These are phyloP conservation scores for Athalia circularis DNA, from an alignment of 2,888 invertebrate genomes.

Conservation along the genomic window DNA sequence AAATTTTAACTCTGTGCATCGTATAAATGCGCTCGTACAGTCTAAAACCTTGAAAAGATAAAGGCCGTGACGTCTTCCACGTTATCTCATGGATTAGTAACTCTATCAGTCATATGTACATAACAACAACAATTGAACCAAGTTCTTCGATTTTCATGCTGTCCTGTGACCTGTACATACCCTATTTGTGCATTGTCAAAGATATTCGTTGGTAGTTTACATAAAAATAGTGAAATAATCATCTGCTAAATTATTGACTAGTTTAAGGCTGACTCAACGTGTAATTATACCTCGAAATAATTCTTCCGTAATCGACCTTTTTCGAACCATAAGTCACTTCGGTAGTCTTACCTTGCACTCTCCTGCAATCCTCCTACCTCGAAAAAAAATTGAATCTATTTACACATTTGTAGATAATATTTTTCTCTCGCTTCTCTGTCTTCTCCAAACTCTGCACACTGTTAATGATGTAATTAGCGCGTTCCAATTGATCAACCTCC, in stretches of 20 bases:
- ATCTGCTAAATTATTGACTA: constrained; percentile 1
- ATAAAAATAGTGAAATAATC: neutral
- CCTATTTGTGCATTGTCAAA: constrained; percentile 22
- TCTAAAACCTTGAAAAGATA: neutral
- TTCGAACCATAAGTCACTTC: too few species aligned
- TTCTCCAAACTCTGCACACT: too few species aligned
- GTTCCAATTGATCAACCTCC: neutral
- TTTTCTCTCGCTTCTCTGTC: too few species aligned
- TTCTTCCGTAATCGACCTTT: too few species aligned
- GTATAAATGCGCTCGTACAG: too few species aligned
- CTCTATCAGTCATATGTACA: neutral
- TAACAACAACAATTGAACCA: neutral
- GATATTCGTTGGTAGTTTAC: constrained; percentile 1
- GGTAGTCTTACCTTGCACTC: too few species aligned
- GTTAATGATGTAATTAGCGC: constrained; percentile 3
- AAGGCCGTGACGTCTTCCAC: neutral
- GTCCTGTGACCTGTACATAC: constrained; percentile 8
- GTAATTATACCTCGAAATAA: too few species aligned
- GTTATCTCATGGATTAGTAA: constrained; percentile 3
- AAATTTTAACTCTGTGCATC: too few species aligned
- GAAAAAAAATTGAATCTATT: too few species aligned
- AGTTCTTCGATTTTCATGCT: constrained; percentile 16
- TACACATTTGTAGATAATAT: too few species aligned
- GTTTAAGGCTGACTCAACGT: neutral
- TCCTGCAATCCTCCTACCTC: too few species aligned